Base-by-base conservation (phyloP, 2,113 vertebrate species). In the Tyrannus savana region DNA sequence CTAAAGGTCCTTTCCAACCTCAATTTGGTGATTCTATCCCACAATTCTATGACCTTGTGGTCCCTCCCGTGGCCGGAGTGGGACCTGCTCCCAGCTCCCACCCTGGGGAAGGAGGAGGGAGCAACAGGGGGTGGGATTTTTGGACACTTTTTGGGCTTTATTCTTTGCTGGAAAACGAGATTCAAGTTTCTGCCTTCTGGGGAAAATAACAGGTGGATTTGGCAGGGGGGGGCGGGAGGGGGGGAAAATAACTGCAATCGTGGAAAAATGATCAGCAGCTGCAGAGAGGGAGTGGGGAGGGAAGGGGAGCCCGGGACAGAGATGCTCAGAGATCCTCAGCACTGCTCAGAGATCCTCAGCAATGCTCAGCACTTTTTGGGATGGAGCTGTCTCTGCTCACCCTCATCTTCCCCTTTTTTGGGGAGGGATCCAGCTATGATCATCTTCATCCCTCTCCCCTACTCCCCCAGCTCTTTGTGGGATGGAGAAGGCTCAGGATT, bases 161-260 rank as follows among this genome's bases (percentile, higher is more conserved):
- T 76, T 76, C 27, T 23, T 19, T 4, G 2, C 19, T 88, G 41
- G 35, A 83, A 90, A 92, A 80, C 18, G 22, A 69, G 41, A 58
- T 88, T 80, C 39, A 58, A 64, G 16, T 80, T 92, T 72, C 39
- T 68, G 31, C 47, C 49, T 82, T 78, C 62, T 83, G 67, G 41
- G 19, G 27, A 14, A 68, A 83, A n/a, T 72, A 87, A 62, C 44
- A 76, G 86, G 49, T 76, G 84, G 89, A 64, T 90, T 79, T 68
- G 25, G 44, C 1, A 4, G 15, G 22, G 22, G 22, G 13, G 1
- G 4, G 49, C 2, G 6, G 13, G 22, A 16, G 15, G 1, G 5
- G 6, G 15, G 1, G 5, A 6, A 47, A 8, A 44, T 35, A 56
- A 42, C 19, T 27, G 37, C 22, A 67, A 41, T 28, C 41, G 22